Evolutionary conservation across 2,888 invertebrate species (phyloP), one percentile per base, ranked within the genome.

Genomic region (Drosophila vallismaia): DNA sequence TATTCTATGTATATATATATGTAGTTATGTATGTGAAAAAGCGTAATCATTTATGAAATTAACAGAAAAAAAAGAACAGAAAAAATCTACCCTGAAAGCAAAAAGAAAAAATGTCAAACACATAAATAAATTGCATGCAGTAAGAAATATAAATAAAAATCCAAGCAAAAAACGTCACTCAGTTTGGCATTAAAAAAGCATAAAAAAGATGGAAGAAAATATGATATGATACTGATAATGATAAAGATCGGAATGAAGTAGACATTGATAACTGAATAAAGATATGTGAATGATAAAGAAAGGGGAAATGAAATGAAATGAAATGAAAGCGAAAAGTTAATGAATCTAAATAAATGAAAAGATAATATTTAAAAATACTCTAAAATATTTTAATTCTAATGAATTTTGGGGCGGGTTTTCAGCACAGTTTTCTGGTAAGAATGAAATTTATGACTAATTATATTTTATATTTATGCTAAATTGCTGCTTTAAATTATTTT

Each of bases 301-400:
- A 8, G 36, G 40, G 44, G 46, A 64, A 8, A 4, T 26, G 24
- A 64, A 58, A 26, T 44, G 48, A 74, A 64, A 76, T 82, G 56
- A 74, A 64, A 76, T 82, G 56, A 69, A 76, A 60, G 70, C 66
- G 71, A 74, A 48, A 70, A 74, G 66, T 71, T 70, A 85, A 80
- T 82, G 76, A 81, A 80, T 76, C 74, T 76, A 78, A 85, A 76
- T 81, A 85, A 80, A 76, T 71, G 82, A 80, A 74, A 74, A 58
- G 40, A 71, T 67, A 60, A 59, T 56, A 50, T 71, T 60, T 50
- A 44, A 69, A 60, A 62, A 71, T 19, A 19, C 19, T 2, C 19
- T 2, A 19, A 19, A 1, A 19, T 19, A 19, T 19, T 36, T 36
- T n/a, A n/a, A 7, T 29, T 64, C 2, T 6, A 12, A 46, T 33